Evolutionary conservation across 2,113 vertebrate species (phyloP).

Genomic region (Perognathus longimembris): DNA sequence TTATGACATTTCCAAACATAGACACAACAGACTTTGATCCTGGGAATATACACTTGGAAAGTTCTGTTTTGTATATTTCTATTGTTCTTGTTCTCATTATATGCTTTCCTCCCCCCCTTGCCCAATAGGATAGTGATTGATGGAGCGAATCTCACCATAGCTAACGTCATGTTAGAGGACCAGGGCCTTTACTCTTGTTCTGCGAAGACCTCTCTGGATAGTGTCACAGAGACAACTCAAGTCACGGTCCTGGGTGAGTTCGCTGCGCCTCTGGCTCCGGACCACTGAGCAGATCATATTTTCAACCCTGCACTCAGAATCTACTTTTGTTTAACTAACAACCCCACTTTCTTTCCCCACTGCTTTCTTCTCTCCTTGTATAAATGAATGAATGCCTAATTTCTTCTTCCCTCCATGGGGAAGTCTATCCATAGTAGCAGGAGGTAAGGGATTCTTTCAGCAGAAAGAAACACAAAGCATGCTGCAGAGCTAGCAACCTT

Average conservation of each 20-base stretch:
- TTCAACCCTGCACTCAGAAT: not conserved
- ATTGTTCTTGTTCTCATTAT: slow-evolving; percentile 23
- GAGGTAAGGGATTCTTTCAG: not conserved
- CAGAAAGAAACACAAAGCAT: not conserved
- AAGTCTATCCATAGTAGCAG: not conserved
- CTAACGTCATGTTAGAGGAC: slow-evolving; percentile 90
- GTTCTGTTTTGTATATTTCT: not conserved
- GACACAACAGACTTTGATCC: no score
- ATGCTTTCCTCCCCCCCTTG: not conserved
- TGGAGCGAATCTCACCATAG: slow-evolving; percentile 90
- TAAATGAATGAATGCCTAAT: slow-evolving; percentile 4
- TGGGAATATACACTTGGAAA: not conserved
- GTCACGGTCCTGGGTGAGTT: slow-evolving; percentile 94
- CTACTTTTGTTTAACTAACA: not conserved
- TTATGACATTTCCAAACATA: no score
- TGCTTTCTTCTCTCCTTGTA: not conserved
- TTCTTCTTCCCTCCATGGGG: not conserved
- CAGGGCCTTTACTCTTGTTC: slow-evolving; percentile 91
- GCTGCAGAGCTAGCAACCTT: not conserved
- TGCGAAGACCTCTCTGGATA: slow-evolving; percentile 91
- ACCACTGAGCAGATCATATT: no score
- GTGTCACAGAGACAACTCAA: slow-evolving; percentile 77
- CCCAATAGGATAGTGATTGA: slow-evolving; percentile 86
- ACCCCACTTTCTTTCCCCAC: not conserved
- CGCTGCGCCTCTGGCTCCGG: not conserved